phyloP scores from a whole-genome alignment of 1,140 invertebrate genomes.

The Centruroides sculpturatus region DNA sequence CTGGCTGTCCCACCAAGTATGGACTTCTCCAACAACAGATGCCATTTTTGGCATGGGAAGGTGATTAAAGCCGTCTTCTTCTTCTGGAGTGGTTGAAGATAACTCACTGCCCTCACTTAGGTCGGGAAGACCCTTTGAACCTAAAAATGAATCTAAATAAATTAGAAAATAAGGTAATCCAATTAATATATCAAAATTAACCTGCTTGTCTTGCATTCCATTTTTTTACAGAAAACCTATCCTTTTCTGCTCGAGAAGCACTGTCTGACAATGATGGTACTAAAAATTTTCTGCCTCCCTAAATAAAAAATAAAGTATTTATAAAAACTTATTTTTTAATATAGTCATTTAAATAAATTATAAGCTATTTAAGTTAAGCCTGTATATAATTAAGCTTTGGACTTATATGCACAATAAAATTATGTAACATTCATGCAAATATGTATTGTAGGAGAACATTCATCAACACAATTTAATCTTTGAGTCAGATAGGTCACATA shows the following conservation, averaged over 20 bases:
- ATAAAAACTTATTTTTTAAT: no score
- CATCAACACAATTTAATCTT: no score
- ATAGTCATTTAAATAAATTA: no score
- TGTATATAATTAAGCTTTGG: no score
- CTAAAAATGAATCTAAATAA: constrained; percentile 17
- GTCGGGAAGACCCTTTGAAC: constrained; percentile 28
- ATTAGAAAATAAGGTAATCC: background rate
- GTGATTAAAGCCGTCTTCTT: constrained; percentile 21
- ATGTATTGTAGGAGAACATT: no score
- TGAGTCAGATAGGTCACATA: no score
- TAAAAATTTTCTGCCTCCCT: constrained; percentile 57
- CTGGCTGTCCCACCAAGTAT: constrained; percentile 27
- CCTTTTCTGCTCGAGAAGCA: constrained; percentile 56
- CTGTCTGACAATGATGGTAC: constrained; percentile 77
- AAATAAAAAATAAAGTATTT: background rate
- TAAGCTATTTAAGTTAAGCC: no score
- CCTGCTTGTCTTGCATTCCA: constrained; percentile 22
- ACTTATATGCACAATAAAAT: no score
- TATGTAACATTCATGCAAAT: no score
- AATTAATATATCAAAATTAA: background rate
- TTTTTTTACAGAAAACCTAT: constrained; percentile 45
- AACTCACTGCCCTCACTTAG: constrained; percentile 25
- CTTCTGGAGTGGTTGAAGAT: constrained; percentile 18
- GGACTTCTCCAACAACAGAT: constrained; percentile 23
- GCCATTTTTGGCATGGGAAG: constrained; percentile 25